Evolutionary conservation across 2,888 invertebrate genomes (phyloP), one percentile per base, ranked within the genome.

Genomic region (Tetranychus piercei): DNA sequence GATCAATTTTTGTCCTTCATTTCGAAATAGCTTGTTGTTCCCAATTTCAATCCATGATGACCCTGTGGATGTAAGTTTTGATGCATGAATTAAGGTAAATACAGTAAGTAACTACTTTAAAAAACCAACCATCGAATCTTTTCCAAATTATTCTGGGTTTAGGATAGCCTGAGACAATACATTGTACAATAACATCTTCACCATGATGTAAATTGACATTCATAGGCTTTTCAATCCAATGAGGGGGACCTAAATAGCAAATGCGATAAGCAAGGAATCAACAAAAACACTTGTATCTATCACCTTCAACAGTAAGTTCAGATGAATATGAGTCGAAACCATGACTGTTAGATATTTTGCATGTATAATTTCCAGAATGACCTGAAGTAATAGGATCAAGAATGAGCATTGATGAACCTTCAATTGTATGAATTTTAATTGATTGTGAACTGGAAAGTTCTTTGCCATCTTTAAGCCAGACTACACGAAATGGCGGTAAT

Each of bases 301-400:
- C 3, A 55, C 55, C 55, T 55, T 55, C 55, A 55, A 55, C 55
- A 2, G 9, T 55, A 55, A 55, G 55, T 55, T 55, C 55, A 55
- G 15, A 15, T 55, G 55, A 55, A 55, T 55, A 55, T 15, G 55
- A 15, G 15, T 55, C 55, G 3, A 15, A 9, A 15, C 55, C 55
- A 55, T 15, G 3, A 15, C 55, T 55, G 15, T 55, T 55, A 15
- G 9, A 55, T 15, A 55, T 79, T 6, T 78, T 75, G 67, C 79
- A 79, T 6, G 79, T 79, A 71, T 79, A 79, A 70, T 78, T 78
- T 3, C 79, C 79, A 43, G 77, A 76, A 44, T 79, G 79, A 34
- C 76, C 75, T 1, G 78, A 76, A 5, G 76, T 77, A 15, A 79
- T 75, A 18, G 77, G 73, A n/a, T 69, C 76, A 11, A 76, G 77